These are phyloP conservation scores for Trichonephila clavata DNA, from an alignment of 1,140 invertebrate species.

Conservation along the genomic window DNA sequence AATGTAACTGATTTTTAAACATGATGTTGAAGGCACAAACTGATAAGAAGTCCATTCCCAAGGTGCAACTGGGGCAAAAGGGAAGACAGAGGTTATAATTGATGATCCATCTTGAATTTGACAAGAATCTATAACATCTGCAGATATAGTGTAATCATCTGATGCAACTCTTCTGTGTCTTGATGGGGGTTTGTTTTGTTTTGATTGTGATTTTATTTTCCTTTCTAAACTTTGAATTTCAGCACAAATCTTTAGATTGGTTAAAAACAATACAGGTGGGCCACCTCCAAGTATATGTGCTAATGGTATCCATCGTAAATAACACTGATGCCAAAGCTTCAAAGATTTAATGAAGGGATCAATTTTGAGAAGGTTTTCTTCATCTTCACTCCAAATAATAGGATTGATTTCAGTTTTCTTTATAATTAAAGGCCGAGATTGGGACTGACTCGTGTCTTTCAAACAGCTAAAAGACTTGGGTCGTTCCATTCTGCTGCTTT, in stretches of 20 bases:
- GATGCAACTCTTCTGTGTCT: constrained; percentile 77
- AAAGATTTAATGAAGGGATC: constrained; percentile 81
- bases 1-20: constrained; percentile 62
- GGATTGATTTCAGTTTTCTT: constrained; percentile 45
- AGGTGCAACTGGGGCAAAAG: constrained; percentile 79
- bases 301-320: constrained; percentile 91
- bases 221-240: constrained; percentile 80
- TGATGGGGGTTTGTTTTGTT: constrained; percentile 75
- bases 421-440: constrained; percentile 36
- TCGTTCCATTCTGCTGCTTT: not conserved
- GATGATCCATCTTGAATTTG: constrained; percentile 78
- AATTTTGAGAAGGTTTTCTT: constrained; percentile 78
- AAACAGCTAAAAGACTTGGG: constrained; percentile 70
- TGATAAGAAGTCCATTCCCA: constrained; percentile 77
- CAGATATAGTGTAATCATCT: constrained; percentile 80
- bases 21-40: constrained; percentile 72
- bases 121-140: constrained; percentile 78
- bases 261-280: constrained; percentile 85
- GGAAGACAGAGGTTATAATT: constrained; percentile 81
- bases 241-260: constrained; percentile 81
- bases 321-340: constrained; percentile 93
- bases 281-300: constrained; percentile 91
- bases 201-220: constrained; percentile 75
- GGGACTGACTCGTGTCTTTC: constrained; percentile 59
- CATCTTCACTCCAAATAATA: constrained; percentile 56